Evolutionary conservation across 2,797 vertebrate genomes (phyloP), one percentile per base, ranked within the genome.

Genomic region (Gobionotothen gibberifrons): DNA sequence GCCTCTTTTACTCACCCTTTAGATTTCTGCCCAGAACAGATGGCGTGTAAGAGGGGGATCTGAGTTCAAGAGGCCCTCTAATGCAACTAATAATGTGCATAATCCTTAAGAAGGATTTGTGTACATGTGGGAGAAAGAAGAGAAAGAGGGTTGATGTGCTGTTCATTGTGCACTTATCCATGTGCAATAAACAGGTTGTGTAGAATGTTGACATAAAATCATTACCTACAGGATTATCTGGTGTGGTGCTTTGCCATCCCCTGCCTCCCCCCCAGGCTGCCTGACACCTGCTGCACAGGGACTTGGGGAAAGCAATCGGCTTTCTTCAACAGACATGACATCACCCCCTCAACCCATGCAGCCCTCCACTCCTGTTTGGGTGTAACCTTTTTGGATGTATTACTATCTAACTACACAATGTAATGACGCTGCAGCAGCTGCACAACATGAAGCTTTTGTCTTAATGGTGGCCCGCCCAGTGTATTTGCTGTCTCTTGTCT

Each of bases 211-310:
- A 79, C 61, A 74, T 69, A 44, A 88, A 89, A 87, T 88, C 70
- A 78, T 88, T 87, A 75, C 62, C 81, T 73, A 77, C 40, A 62
- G 68, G 60, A 82, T 88, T 76, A 87, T 75, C 75, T 78, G 75
- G 67, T 66, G 42, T 76, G 58, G 60, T 71, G 68, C 62, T 64
- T 16, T 75, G 48, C 77, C 64, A 71, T 67, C 65, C 72, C 47
- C 68, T 17, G 3, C 65, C 68, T 52, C 60, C 69, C 75, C 74
- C 68, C 57, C 64, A 15, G 80, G 70, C 51, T 36, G 68, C 54
- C 69, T 26, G 74, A 84, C 92, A 92, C 91, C 90, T 92, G 91
- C 85, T 85, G 40, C 82, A 79, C 76, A 65, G 68, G 43, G 84
- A 74, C 53, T 60, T 16, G 44, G 76, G 74, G 76, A 79, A 72